These are phyloP conservation scores for Macrosiphum euphorbiae DNA, from an alignment of 2,888 invertebrate genomes.

Conservation along the genomic window DNA sequence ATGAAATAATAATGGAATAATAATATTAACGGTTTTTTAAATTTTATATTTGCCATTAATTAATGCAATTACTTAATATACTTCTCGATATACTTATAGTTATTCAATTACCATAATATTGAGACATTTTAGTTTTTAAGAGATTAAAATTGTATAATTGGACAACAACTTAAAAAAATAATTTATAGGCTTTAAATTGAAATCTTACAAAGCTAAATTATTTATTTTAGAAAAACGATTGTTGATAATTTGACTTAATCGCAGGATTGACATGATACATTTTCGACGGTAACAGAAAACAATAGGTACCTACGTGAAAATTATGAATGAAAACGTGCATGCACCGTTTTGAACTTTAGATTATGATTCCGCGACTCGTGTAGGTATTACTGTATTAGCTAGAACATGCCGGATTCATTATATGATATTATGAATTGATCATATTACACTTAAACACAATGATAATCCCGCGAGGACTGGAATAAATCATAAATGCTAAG, in stretches of 20 bases:
- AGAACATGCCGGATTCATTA: background rate
- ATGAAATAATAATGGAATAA: background rate
- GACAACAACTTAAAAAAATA: background rate
- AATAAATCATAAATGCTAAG: background rate
- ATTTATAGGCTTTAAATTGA: background rate
- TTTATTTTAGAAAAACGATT: background rate
- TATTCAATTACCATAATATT: background rate
- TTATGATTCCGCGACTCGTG: background rate
- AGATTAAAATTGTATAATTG: background rate
- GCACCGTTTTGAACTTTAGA: background rate
- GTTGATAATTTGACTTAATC: background rate
- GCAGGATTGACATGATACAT: background rate
- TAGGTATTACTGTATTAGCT: background rate
- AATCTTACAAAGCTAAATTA: background rate
- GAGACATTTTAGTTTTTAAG: background rate
- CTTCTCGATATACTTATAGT: no score
- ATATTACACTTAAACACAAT: background rate
- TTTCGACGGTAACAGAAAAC: background rate
- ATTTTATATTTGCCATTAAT: background rate
- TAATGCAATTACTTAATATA: background rate
- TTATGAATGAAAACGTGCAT: background rate
- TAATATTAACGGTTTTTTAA: background rate
- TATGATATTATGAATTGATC: background rate
- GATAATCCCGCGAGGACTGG: background rate
- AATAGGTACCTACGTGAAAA: background rate